Conservation (phyloP, 2,888 invertebrate species). For the Polydrusus tereticollis region DNA sequence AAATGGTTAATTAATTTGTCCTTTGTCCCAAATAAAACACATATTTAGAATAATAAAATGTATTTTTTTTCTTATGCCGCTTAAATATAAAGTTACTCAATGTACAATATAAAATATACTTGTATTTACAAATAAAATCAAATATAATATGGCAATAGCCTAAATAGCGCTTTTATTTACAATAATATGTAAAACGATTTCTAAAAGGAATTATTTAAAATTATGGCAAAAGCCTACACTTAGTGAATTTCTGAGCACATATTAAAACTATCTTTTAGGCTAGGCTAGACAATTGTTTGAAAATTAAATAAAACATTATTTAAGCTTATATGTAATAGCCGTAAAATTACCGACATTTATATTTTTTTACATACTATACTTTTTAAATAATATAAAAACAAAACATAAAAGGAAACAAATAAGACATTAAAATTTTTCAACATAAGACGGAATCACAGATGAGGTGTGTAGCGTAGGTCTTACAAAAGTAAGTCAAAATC, state of each 20-base stretch:
- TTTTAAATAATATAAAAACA: no score
- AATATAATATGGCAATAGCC: constrained; percentile 28
- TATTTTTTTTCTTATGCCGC: constrained; percentile 4
- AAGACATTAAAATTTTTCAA: not conserved
- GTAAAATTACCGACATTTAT: no score
- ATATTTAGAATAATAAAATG: constrained; percentile 16
- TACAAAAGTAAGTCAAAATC: not conserved
- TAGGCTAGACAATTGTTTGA: constrained; percentile 28
- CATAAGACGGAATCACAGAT: constrained; percentile 8
- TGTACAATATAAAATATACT: constrained; percentile 39
- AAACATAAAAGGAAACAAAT: not conserved
- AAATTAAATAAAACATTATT: not conserved
- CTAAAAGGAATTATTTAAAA: constrained; percentile 19
- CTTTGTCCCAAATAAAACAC: not conserved
- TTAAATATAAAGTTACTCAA: constrained; percentile 15
- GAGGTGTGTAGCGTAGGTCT: not conserved
- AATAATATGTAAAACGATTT: constrained; percentile 20
- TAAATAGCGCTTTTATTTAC: constrained; percentile 23
- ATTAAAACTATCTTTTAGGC: constrained; percentile 3
- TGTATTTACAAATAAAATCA: constrained; percentile 32
- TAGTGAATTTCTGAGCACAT: constrained; percentile 20
- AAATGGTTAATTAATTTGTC: no score
- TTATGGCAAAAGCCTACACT: constrained; percentile 25
- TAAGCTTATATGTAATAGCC: no score
- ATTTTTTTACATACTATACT: no score